Evolutionary conservation across 2,797 vertebrate species (phyloP).

Genomic region (Pipistrellus pipistrellus): DNA sequence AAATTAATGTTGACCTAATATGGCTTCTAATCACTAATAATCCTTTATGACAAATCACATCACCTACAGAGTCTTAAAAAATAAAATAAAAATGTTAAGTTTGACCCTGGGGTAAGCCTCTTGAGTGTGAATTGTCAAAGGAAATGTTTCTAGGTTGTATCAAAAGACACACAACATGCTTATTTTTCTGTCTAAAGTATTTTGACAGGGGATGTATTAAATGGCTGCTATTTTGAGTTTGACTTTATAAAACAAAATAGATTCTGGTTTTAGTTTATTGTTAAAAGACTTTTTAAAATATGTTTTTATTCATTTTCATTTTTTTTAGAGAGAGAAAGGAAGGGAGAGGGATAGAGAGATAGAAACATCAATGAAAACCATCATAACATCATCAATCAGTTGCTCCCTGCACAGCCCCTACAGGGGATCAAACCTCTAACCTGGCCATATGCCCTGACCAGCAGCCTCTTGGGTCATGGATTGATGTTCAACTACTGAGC

Average conservation of each 20-base stretch:
- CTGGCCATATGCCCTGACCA: no score
- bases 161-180: neutral
- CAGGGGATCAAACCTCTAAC: no score
- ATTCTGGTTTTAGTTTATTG: neutral
- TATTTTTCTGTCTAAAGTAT: neutral
- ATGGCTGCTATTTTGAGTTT: neutral
- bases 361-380: no score
- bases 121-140: neutral
- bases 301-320: no score
- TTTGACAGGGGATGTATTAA: neutral
- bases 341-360: no score
- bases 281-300: no score
- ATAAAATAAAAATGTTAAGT: neutral
- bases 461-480: no score
- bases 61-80: neutral
- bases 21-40: neutral
- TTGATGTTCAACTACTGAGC: no score
- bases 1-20: neutral
- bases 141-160: neutral
- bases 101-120: neutral
- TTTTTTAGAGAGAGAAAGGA: no score
- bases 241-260: neutral
- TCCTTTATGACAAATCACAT: neutral
- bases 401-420: no score
- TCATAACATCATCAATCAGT: no score